Evolutionary conservation across 1,140 invertebrate species (phyloP).

Genomic region (Aphis gossypii): DNA sequence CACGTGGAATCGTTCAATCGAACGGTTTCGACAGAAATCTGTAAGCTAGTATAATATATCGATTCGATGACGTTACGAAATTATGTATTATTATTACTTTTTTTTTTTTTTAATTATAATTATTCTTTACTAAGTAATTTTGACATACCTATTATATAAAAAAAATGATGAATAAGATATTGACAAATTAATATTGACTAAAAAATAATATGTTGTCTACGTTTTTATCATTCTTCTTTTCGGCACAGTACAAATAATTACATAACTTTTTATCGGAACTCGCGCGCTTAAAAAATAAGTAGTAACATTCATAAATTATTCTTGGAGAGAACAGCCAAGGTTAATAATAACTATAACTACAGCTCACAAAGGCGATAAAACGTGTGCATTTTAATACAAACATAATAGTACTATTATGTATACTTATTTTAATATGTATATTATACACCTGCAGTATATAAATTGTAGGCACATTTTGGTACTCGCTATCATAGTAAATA

Average conservation of each 20-base stretch:
- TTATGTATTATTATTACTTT: not conserved
- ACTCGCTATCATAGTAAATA: too few relatives aligned
- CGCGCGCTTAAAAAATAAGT: not conserved
- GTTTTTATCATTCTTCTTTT: not conserved
- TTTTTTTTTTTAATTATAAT: not conserved
- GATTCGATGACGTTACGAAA: not conserved
- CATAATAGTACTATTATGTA: too few relatives aligned
- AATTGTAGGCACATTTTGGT: too few relatives aligned
- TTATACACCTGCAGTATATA: too few relatives aligned
- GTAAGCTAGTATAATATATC: not conserved
- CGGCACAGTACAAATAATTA: not conserved
- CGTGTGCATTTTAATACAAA: too few relatives aligned
- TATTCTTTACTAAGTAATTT: too few relatives aligned
- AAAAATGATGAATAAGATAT: not conserved
- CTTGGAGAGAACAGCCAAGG: too few relatives aligned
- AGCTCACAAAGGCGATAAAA: too few relatives aligned
- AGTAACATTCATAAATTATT: not conserved
- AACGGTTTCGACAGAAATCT: not conserved
- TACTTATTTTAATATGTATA: too few relatives aligned
- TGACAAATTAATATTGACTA: not conserved
- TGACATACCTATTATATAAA: not conserved
- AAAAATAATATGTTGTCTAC: not conserved
- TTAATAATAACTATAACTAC: too few relatives aligned
- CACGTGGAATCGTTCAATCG: not conserved
- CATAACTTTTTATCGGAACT: not conserved